Conservation (phyloP, 2,888 invertebrate genomes). For the Ornithoptera alexandrae region DNA sequence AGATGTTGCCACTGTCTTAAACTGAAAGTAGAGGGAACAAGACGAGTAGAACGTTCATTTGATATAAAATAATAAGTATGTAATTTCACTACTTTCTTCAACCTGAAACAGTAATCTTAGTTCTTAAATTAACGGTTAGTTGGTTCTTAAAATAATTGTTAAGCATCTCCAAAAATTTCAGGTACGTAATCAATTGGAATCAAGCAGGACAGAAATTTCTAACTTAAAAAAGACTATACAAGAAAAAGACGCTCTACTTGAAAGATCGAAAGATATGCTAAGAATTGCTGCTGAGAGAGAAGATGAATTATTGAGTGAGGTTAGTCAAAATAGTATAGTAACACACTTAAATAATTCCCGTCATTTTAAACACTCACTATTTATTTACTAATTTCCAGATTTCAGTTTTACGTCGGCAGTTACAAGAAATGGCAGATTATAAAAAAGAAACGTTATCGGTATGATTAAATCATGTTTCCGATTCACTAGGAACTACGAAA, state of each 20-base stretch:
- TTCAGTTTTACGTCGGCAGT: constrained; percentile 52
- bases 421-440: constrained; percentile 54
- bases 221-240: constrained; percentile 75
- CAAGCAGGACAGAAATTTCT: constrained; percentile 68
- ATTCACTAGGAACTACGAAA: background rate
- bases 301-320: constrained; percentile 79
- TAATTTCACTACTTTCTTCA: too few relatives aligned
- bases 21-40: too few relatives aligned
- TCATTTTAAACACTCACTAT: background rate
- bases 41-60: too few relatives aligned
- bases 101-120: too few relatives aligned
- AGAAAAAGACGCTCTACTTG: constrained; percentile 80
- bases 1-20: too few relatives aligned
- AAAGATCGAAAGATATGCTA: constrained; percentile 81
- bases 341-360: background rate
- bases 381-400: constrained; percentile 51
- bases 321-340: constrained; percentile 39
- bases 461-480: constrained; percentile 37
- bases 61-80: too few relatives aligned
- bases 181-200: constrained; percentile 56
- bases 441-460: constrained; percentile 56
- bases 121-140: too few relatives aligned
- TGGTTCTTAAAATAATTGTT: background rate
- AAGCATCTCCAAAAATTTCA: constrained; percentile 35
- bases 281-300: constrained; percentile 82